These are phyloP conservation scores for Galagoides demidoff DNA, from an alignment of 2,797 vertebrate genomes.

Conservation along the genomic window DNA sequence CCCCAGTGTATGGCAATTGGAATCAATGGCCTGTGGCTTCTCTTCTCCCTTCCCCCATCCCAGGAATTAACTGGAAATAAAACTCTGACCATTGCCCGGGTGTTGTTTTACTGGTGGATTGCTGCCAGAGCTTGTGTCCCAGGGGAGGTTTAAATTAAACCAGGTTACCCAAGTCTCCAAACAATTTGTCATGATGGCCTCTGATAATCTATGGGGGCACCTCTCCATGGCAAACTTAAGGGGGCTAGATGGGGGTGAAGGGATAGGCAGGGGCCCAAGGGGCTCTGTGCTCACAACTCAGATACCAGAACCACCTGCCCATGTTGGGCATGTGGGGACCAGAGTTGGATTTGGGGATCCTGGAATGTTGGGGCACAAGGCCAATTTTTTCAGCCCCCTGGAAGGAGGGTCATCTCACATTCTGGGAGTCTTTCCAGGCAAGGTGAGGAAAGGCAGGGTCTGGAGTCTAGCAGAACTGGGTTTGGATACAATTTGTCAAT, in stretches of 20 bases:
- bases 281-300: not conserved
- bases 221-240: not conserved
- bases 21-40: not conserved
- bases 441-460: not conserved
- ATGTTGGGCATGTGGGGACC: not conserved
- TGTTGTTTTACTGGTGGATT: constrained; percentile 52
- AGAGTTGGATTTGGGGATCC: not conserved
- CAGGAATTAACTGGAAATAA: constrained; percentile 30
- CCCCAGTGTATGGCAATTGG: not conserved
- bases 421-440: not conserved
- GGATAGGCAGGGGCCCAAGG: not conserved
- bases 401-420: not conserved
- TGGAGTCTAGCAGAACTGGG: not conserved
- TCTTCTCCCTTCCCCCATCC: not conserved
- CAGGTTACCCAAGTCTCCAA: not conserved
- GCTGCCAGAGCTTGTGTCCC: constrained; percentile 32
- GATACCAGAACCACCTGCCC: not conserved
- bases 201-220: not conserved
- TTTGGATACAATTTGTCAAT: not conserved
- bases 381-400: not conserved
- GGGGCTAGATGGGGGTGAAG: not conserved
- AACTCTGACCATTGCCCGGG: not conserved
- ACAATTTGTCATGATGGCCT: not conserved
- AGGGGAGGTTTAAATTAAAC: constrained; percentile 75
- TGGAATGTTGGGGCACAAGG: not conserved